A percentile compares a stretch with the other conserved stretches of the same genome.
Conservation (phyloP, 2,113 vertebrate species). For the Ageneiosus marmoratus region DNA sequence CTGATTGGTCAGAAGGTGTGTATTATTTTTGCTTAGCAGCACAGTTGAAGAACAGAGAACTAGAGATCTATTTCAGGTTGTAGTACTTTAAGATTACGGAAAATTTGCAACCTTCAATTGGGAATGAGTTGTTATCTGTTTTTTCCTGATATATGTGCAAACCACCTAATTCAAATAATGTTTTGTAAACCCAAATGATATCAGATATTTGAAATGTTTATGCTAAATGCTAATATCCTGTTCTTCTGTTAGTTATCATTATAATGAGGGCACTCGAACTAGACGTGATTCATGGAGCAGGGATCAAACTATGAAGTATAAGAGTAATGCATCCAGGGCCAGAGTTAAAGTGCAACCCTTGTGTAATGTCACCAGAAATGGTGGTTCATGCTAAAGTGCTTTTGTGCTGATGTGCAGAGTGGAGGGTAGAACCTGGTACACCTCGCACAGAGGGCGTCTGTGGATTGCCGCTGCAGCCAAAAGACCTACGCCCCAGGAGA, state of each 20-base stretch:
- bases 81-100: neutral
- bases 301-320: neutral
- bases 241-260: neutral
- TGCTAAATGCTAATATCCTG: neutral
- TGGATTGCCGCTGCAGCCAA: slow-evolving; percentile 96
- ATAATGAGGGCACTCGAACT: neutral
- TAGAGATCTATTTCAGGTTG: too few relatives aligned
- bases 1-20: too few relatives aligned
- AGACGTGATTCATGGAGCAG: neutral
- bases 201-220: neutral
- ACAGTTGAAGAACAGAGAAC: too few relatives aligned
- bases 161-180: neutral
- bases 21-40: too few relatives aligned
- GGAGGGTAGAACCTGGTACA: slow-evolving; percentile 95
- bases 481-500: slow-evolving; percentile 85
- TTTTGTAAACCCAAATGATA: neutral
- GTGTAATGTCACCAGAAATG: neutral
- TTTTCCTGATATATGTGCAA: neutral
- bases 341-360: neutral
- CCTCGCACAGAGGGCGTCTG: slow-evolving; percentile 88
- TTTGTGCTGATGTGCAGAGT: slow-evolving; percentile 73
- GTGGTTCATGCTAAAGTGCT: too few relatives aligned
- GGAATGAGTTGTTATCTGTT: too few relatives aligned
- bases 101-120: neutral
- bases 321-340: neutral